phyloP scores from a whole-genome alignment of 2,888 invertebrate genomes.

The Xylophagus ater region DNA sequence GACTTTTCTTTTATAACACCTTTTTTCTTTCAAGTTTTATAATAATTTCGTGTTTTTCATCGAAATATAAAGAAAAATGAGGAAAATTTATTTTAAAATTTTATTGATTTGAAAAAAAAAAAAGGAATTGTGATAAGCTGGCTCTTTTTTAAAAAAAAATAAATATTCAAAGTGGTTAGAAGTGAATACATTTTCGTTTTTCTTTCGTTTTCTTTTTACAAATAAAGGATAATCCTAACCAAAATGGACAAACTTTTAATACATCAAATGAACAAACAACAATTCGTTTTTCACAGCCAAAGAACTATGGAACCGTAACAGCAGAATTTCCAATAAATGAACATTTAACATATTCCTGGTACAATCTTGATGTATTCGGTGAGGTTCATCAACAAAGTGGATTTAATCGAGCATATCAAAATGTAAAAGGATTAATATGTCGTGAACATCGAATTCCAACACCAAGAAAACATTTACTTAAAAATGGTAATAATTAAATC shows the following conservation, averaged over 20 bases:
- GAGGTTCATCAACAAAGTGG: conserved; percentile 44
- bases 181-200: no score
- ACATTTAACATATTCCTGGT: conserved; percentile 64
- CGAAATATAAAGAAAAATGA: no score
- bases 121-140: no score
- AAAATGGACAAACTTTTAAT: neutral
- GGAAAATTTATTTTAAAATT: no score
- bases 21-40: no score
- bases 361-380: conserved; percentile 64
- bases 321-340: conserved; percentile 18
- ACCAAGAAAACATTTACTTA: conserved; percentile 58
- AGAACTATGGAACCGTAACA: conserved; percentile 32
- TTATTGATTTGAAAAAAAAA: no score
- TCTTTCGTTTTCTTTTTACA: no score
- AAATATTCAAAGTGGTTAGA: no score
- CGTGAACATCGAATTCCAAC: conserved; percentile 34
- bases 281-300: conserved; percentile 14
- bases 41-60: no score
- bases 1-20: no score
- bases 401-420: conserved; percentile 38
- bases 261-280: conserved; percentile 1
- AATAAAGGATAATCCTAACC: no score
- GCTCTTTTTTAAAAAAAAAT: no score
- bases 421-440: conserved; percentile 39
- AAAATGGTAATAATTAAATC: conserved; percentile 47